Base-by-base conservation (phyloP, 30 jellyfish, hydroid and myxozoan genomes). In the Mastigias papua region DNA sequence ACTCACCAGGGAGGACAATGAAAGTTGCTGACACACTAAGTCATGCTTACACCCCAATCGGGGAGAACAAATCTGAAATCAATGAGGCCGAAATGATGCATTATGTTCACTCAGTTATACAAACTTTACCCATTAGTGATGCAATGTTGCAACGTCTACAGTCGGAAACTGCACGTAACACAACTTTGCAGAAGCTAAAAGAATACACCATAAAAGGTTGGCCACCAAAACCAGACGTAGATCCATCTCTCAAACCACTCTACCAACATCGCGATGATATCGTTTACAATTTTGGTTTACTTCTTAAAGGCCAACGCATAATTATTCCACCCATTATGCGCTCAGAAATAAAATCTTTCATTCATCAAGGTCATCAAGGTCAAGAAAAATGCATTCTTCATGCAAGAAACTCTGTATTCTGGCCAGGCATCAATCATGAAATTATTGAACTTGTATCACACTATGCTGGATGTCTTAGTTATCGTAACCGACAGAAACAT, bases 391-490 rank as follows among this genome's bases (percentile, higher is more conserved):
- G 93, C 81, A 70, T 84, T 37, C 57, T 69, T 57, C 58, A 77
- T 23, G 81, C 93, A 25, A 73, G 95, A 48, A 69, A 19, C 63
- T 58, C 73, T 35, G 84, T 86, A 1, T 86, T 58, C 67, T 86
- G 90, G 95, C 90, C 95, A 26, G 95, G 95, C 29, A 63, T 73
- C 77, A 60, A 86, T 31, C 75, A 65, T 51, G 90, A 73, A 73
- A 74, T 86, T 65, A 33, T 65, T 65, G 50, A 86, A 54, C 83
- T 60, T 1, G 84, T 42, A 42, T 77, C 77, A 0, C 88, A 77
- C 51, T 77, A 78, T 77, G 49, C 78, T 60, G 84, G 30, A 66
- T 71, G 94, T 33, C 62, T 73, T 33, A 50, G 50, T 60, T 72
- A 71, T 66, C 82, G 85, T 46, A 71, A 34, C 82, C 63, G 76